These are phyloP conservation scores for Sphaerodactylus townsendi DNA, from an alignment of 2,113 vertebrate species.

Conservation along the genomic window DNA sequence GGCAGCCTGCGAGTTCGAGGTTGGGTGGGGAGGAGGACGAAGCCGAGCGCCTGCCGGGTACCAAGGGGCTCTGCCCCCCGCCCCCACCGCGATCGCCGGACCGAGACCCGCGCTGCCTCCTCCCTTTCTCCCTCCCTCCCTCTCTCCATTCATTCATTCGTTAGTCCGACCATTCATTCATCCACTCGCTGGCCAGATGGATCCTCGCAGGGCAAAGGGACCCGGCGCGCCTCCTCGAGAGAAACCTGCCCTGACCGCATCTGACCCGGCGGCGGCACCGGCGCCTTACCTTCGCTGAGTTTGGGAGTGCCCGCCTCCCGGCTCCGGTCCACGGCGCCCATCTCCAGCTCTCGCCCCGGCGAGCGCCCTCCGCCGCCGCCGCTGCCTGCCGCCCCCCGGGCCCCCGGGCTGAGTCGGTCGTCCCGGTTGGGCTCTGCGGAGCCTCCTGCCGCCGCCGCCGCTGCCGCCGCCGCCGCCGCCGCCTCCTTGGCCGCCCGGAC, in stretches of 20 bases:
- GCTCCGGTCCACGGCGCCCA: constrained; percentile 86
- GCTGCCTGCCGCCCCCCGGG: constrained; percentile 66
- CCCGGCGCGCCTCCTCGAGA: too few relatives aligned
- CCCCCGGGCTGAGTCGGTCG: constrained; percentile 80
- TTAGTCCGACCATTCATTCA: too few relatives aligned
- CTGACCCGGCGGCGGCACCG: constrained; percentile 2
- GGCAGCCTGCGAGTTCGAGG: not conserved
- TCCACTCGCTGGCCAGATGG: too few relatives aligned
- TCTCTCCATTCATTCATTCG: too few relatives aligned
- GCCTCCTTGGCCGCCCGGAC: constrained; percentile 84
- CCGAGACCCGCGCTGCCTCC: too few relatives aligned
- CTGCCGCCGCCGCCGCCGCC: constrained; percentile 30
- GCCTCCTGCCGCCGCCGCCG: constrained; percentile 65
- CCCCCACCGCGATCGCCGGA: too few relatives aligned
- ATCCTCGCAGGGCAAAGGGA: too few relatives aligned
- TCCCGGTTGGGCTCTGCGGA: constrained; percentile 82
- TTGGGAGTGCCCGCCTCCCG: constrained; percentile 90
- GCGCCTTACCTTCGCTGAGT: constrained; percentile 88
- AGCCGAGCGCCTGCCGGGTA: too few relatives aligned
- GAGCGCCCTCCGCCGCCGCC: constrained; percentile 75
- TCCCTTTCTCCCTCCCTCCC: too few relatives aligned
- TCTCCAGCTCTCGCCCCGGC: constrained; percentile 88
- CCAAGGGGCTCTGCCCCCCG: too few relatives aligned
- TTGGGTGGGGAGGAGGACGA: not conserved
- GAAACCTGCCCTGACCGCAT: too few relatives aligned